Conservation (phyloP, 2,888 invertebrate species). For the Synergus umbraculus region DNA sequence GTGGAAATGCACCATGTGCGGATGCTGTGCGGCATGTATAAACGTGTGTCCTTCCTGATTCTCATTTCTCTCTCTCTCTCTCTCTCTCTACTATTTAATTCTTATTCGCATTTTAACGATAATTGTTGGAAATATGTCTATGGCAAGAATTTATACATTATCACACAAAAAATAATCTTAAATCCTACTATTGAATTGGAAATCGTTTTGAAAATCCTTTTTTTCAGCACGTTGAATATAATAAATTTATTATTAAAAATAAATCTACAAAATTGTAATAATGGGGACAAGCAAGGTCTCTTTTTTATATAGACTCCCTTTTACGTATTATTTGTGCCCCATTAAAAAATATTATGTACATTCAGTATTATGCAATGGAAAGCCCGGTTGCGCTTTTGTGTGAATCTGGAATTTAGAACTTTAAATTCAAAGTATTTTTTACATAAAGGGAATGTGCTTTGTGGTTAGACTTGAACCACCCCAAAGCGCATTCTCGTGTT, state of each 20-base stretch:
- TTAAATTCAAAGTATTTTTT: constrained; percentile 35
- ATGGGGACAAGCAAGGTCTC: too few relatives aligned
- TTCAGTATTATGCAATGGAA: constrained; percentile 26
- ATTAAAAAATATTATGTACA: neutral
- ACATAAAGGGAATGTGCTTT: constrained; percentile 48
- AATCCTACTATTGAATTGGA: neutral
- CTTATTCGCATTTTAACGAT: constrained; percentile 11
- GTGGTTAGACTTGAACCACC: constrained; percentile 43
- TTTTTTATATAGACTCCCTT: neutral
- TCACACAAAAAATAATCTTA: neutral
- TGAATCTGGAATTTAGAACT: constrained; percentile 32
- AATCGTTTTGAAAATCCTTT: neutral
- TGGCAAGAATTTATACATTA: neutral
- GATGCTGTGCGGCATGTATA: constrained; percentile 22
- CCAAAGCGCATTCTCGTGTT: constrained; percentile 47
- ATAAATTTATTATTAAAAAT: neutral
- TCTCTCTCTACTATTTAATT: constrained; percentile 9
- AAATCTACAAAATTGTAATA: neutral
- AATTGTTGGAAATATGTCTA: neutral
- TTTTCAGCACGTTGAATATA: neutral
- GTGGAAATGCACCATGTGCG: constrained; percentile 38
- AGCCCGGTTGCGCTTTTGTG: constrained; percentile 18
- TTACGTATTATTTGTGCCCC: neutral
- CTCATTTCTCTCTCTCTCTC: constrained; percentile 34
- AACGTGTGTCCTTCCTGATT: constrained; percentile 29